Base-by-base conservation (phyloP, 2,888 invertebrate genomes). In the Drosophila picticornis region DNA sequence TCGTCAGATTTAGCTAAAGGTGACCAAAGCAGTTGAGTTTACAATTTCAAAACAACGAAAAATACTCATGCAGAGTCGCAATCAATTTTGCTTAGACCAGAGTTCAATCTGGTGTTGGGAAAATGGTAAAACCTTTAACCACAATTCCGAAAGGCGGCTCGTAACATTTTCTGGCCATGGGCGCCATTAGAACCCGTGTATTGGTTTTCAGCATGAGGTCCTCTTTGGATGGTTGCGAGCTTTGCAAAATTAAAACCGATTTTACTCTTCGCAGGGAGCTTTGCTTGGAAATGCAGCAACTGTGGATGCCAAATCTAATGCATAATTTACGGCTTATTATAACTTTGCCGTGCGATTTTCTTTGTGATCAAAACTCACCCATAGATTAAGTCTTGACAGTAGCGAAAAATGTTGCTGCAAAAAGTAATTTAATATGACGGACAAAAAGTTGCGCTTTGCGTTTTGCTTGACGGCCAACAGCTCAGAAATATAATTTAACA, bases 121-220 rank as follows among this genome's bases (percentile, higher is more conserved):
- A 70, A 82, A 77, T 88, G 75, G 69, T 72, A 81, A 77, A 72
- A 58, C 66, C 83, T 81, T 90, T 78, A 78, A 70, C 64, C 60
- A 25, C 27, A 63, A 72, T 61, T 50, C 59, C 43, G 52, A 50
- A 38, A 34, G 34, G 36, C 60, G 36, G 43, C 31, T 60, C 40
- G 51, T 19, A 62, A 25, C 71, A 84, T 72, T 69, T 64, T 61
- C 34, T 40, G 43, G 43, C 27, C 53, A 29, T n/a, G n/a, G 32
- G 46, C 13, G 53, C 43, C 69, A 36, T 31, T 46, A 48, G 38
- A 13, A 0, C 19, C 52, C 53, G 11, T 27, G 27, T 32, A 51
- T 59, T 63, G 31, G 46, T 32, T 50, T 40, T 46, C 38, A 27
- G 64, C 25, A 22, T 32, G 27, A 16, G 2, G 16, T 16, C 9